Evolutionary conservation across 2,113 vertebrate genomes (phyloP).

Genomic region (Etheostoma spectabile): DNA sequence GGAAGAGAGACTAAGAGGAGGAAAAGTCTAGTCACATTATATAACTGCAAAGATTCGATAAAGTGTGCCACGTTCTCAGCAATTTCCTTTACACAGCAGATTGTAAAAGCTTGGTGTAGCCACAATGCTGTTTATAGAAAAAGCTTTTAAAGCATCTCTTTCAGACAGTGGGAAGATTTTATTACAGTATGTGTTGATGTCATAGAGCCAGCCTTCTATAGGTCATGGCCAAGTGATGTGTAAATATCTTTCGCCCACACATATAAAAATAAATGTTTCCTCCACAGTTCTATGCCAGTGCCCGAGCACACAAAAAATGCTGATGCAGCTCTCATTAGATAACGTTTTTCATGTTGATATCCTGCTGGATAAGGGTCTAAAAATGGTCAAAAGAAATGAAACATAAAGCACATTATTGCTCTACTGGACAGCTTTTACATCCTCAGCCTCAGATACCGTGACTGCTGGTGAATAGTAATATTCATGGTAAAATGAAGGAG

Average conservation of each 20-base stretch:
- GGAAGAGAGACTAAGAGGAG: background rate
- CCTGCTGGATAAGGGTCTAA: background rate
- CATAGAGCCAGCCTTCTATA: slow-evolving; percentile 28
- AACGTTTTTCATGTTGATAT: background rate
- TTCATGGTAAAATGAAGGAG: background rate
- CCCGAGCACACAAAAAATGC: slow-evolving; percentile 17
- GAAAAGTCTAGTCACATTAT: slow-evolving; percentile 15
- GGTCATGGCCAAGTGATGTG: slow-evolving; percentile 9
- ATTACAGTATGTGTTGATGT: background rate
- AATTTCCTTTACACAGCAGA: slow-evolving; percentile 51
- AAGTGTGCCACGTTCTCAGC: slow-evolving; percentile 7
- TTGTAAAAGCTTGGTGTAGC: slow-evolving; percentile 12
- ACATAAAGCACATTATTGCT: background rate
- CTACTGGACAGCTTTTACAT: background rate
- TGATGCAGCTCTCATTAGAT: background rate
- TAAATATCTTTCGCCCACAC: slow-evolving; percentile 31
- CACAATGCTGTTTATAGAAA: slow-evolving; percentile 16
- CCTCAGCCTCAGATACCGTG: background rate
- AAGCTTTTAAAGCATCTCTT: slow-evolving; percentile 13
- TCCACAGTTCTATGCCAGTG: slow-evolving; percentile 13
- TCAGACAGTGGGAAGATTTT: slow-evolving; percentile 28
- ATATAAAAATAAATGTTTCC: slow-evolving; percentile 28
- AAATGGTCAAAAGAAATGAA: background rate
- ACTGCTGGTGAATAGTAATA: background rate
- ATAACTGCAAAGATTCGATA: slow-evolving; percentile 34